Percentiles rank a stretch among this genome's conserved stretches.
phyloP scores from a whole-genome alignment of 1,140 invertebrate genomes.

The Linepithema humile region DNA sequence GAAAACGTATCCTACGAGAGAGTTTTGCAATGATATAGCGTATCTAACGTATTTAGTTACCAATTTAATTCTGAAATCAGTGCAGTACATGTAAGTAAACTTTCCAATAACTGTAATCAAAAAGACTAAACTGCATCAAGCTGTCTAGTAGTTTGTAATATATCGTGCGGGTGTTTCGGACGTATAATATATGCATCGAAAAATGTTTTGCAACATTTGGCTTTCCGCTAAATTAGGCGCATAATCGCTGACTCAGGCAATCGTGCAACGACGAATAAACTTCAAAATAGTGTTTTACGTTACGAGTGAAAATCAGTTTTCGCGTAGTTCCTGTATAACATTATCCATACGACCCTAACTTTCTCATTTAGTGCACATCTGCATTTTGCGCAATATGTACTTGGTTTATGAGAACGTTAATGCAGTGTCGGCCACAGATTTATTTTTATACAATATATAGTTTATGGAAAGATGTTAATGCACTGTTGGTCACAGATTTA shows the following conservation, averaged over 20 bases:
- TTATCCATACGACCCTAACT: neutral
- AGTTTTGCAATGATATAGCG: neutral
- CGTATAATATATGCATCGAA: neutral
- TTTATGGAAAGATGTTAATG: slow-evolving; percentile 13
- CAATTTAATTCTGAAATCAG: neutral
- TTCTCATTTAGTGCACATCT: neutral
- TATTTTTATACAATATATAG: neutral
- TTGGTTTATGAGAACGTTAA: neutral
- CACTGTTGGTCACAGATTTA: slow-evolving; percentile 13
- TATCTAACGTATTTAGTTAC: neutral
- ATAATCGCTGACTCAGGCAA: slow-evolving; percentile 18
- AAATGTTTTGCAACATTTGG: slow-evolving; percentile 23
- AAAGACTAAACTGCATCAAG: neutral
- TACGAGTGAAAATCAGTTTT: neutral
- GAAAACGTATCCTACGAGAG: neutral
- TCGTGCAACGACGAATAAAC: neutral
- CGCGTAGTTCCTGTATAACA: neutral
- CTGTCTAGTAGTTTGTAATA: neutral
- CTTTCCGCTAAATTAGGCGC: slow-evolving; percentile 30
- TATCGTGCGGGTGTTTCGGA: neutral
- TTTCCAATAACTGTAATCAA: neutral
- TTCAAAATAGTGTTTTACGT: neutral
- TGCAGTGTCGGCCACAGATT: neutral
- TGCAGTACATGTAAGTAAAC: neutral
- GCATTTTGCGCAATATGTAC: neutral